These are phyloP conservation scores for Oxyteleia sp. DNA, from an alignment of 2,888 invertebrate species.

Conservation along the genomic window DNA sequence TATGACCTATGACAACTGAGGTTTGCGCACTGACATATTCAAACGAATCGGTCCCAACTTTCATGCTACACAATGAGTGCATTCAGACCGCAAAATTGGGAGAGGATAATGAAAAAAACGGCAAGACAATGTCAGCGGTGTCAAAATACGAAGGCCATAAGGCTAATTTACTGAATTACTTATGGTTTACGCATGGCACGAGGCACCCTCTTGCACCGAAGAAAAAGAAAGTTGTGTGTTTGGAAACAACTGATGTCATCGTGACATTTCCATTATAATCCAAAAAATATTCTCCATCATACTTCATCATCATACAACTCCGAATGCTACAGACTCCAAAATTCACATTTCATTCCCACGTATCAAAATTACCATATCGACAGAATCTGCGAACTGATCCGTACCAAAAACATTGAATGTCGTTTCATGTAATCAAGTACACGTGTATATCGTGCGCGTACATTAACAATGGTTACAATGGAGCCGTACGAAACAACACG, in stretches of 20 bases:
- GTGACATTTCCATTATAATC: conserved; percentile 17
- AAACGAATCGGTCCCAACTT: conserved; percentile 78
- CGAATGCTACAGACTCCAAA: neutral
- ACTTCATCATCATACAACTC: neutral
- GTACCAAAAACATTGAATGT: conserved; percentile 37
- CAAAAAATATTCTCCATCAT: neutral
- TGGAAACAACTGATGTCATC: conserved; percentile 32
- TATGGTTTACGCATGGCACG: conserved; percentile 71
- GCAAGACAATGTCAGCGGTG: conserved; percentile 81
- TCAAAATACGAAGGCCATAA: conserved; percentile 86
- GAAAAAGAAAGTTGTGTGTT: conserved; percentile 48
- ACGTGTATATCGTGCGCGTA: conserved; percentile 51
- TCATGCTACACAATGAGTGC: conserved; percentile 77
- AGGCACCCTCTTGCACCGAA: conserved; percentile 71
- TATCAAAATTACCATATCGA: conserved; percentile 7
- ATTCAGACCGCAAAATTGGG: conserved; percentile 75
- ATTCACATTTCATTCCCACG: conserved; percentile 37
- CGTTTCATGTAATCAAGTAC: conserved; percentile 63
- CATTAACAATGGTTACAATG: conserved; percentile 55
- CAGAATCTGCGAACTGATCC: conserved; percentile 37
- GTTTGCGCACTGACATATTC: conserved; percentile 66
- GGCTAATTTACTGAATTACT: conserved; percentile 86
- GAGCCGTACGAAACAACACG: conserved; percentile 52
- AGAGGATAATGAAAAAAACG: conserved; percentile 69
- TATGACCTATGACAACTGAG: conserved; percentile 77